A percentile compares a stretch with the other conserved stretches of the same genome.
Conservation (phyloP, 2,888 invertebrate genomes). For the Neuroscelio doddi region DNA sequence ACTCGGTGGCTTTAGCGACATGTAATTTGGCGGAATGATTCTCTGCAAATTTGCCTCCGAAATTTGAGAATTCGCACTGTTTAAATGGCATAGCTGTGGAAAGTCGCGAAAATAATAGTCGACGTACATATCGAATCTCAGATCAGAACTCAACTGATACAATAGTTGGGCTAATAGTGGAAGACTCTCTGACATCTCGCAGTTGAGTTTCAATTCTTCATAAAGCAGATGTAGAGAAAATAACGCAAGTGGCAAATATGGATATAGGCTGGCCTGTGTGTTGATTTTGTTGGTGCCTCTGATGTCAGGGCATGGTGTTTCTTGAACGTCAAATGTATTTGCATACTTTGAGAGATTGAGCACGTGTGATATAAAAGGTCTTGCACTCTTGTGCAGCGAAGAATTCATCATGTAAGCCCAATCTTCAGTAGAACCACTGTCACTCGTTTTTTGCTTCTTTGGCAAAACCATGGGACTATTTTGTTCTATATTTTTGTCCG, state of each 20-base stretch:
- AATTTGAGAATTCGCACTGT: constrained; percentile 73
- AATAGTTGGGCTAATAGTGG: constrained; percentile 81
- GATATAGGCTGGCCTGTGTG: constrained; percentile 80
- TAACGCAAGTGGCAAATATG: constrained; percentile 82
- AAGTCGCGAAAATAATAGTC: constrained; percentile 91
- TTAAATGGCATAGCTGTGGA: constrained; percentile 76
- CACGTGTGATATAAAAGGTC: constrained; percentile 71
- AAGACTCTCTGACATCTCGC: constrained; percentile 79
- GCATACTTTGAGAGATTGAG: constrained; percentile 66
- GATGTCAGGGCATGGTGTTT: constrained; percentile 12
- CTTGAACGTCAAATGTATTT: constrained; percentile 22
- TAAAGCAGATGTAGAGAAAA: constrained; percentile 90
- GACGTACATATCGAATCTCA: constrained; percentile 80
- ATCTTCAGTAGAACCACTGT: constrained; percentile 85
- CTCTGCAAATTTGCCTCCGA: constrained; percentile 75
- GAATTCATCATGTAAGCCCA: constrained; percentile 83
- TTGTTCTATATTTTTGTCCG: constrained; percentile 72
- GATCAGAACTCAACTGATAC: constrained; percentile 84
- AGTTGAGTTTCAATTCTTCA: constrained; percentile 91
- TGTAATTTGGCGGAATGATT: constrained; percentile 77
- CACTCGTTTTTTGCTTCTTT: constrained; percentile 87
- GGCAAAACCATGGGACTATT: constrained; percentile 75
- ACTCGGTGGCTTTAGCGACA: constrained; percentile 78
- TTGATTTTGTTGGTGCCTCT: constrained; percentile 73
- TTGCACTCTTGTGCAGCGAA: constrained; percentile 75